Evolutionary conservation across 1,140 invertebrate genomes (phyloP), one percentile per base, ranked within the genome.

Genomic region (Drosophila pruinosa): DNA sequence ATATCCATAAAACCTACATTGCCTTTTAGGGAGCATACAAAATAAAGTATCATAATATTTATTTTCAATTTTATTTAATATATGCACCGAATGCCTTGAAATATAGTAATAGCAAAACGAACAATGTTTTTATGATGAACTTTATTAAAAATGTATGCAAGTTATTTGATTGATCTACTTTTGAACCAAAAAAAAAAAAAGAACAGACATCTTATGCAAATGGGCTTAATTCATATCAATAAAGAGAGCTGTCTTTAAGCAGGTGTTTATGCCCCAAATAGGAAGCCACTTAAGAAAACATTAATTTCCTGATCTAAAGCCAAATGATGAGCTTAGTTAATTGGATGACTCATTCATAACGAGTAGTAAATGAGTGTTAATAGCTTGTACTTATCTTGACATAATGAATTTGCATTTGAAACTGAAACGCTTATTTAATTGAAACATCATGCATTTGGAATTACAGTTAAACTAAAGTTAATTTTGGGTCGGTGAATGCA

Each of bases 311-410:
- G 39, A 45, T 45, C 17, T 31, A 41, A 28, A 15, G 15, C 12
- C 26, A 10, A 15, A 31, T 12, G 6, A 58, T 22, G 17, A 12
- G 26, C 26, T 59, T 57, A 34, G 15, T 48, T 34, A 57, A 52
- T 36, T 14, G 68, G 21, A 50, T 63, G 59, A 47, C 5, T 67
- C 45, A 61, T 36, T 54, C 15, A 31, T 34, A 41, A 28, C 28
- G 22, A n/a, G 10, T 28, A 12, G 24, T 57, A 26, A 57, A 57
- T 43, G 22, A 17, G 53, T 57, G 53, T 43, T 57, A 43, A 57
- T 57, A 6, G 5, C 19, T 14, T 26, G 21, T 47, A 14, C 26
- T 47, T 47, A 47, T 24, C 22, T 47, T 26, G 22, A 24, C 21
- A 24, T 38, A 14, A 14, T 43, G 39, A 43, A 5, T 19, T 8